Evolutionary conservation across 2,113 vertebrate genomes (phyloP).

Genomic region (Mus musculus): GRCm39 chr3:109388001-109388500

Average conservation of each 20-base stretch:
- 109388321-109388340: not conserved
- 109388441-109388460: not conserved
- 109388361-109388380: not conserved
- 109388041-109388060: fast-evolving
- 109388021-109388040: not conserved
- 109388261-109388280: not conserved
- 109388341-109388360: not conserved
- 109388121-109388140: not conserved
- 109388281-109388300: not conserved
- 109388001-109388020: not conserved
- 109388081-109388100: not conserved
- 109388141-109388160: not conserved
- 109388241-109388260: not conserved
- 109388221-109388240: not conserved
- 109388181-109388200: not conserved
- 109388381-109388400: not conserved
- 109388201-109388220: not conserved
- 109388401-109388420: not conserved
- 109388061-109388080: not conserved
- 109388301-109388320: not conserved
- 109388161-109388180: not conserved
- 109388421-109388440: not conserved
- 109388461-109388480: not conserved
- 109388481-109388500: not conserved
- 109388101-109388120: not conserved